phyloP scores from a whole-genome alignment of 2,113 vertebrate genomes.

The Tachuris rubrigastra region DNA sequence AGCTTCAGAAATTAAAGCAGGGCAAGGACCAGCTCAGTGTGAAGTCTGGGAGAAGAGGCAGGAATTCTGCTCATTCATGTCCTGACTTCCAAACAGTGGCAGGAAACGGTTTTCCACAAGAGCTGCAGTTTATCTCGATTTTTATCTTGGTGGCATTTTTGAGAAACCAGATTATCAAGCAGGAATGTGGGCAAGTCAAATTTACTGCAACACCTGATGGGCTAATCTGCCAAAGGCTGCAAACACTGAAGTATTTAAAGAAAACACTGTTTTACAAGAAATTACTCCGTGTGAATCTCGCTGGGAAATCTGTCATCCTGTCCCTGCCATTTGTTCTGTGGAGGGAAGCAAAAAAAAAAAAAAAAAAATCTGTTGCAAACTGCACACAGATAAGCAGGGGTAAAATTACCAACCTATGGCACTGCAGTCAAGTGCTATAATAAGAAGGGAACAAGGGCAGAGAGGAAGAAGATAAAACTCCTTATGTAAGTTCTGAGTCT shows the following conservation, averaged over 20 bases:
- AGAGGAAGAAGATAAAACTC: neutral
- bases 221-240: neutral
- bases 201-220: neutral
- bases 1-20: neutral
- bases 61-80: neutral
- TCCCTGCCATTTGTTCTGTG: neutral
- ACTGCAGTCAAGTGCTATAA: neutral
- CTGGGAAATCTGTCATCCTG: slow-evolving; percentile 9
- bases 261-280: neutral
- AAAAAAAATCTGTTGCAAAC: neutral
- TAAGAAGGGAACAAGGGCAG: neutral
- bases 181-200: neutral
- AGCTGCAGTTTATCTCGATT: neutral
- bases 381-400: neutral
- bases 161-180: neutral
- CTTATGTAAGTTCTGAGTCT: neutral
- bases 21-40: no score
- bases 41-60: neutral
- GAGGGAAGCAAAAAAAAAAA: neutral
- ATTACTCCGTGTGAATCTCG: neutral
- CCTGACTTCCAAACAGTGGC: neutral
- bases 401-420: neutral
- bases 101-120: neutral
- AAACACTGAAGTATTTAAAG: neutral
- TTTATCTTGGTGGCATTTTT: neutral